Evolutionary conservation across 2,797 vertebrate genomes (phyloP).

Genomic region (Cygnus olor): DNA sequence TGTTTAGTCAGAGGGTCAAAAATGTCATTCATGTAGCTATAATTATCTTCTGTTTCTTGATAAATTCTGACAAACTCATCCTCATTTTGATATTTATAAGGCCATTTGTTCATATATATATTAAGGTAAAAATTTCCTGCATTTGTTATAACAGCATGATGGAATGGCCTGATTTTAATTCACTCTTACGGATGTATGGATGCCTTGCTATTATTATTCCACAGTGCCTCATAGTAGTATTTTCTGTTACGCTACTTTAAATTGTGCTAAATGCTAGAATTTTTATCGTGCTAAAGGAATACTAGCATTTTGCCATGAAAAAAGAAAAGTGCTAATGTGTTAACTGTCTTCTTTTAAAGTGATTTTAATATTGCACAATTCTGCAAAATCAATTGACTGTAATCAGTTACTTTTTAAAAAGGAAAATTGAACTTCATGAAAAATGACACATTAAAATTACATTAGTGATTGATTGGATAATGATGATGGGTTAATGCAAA

Average conservation of each 20-base stretch:
- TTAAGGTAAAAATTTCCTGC: not conserved
- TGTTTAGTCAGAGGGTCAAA: not conserved
- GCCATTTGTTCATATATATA: not conserved
- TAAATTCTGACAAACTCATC: not conserved
- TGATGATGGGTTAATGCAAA: conserved; percentile 68
- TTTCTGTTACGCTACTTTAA: not conserved
- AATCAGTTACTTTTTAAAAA: conserved; percentile 54
- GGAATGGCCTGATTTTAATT: not conserved
- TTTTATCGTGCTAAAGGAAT: conserved; percentile 13
- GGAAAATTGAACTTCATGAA: conserved; percentile 64
- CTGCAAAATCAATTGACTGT: conserved; percentile 55
- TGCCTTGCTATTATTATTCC: not conserved
- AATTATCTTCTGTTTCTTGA: not conserved
- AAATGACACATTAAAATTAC: conserved; percentile 58
- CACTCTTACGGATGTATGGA: not conserved
- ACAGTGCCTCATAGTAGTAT: not conserved
- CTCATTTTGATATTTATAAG: not conserved
- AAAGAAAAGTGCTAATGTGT: conserved; percentile 56
- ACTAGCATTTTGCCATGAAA: not conserved
- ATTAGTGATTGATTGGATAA: conserved; percentile 73
- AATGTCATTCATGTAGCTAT: not conserved
- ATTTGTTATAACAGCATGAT: not conserved
- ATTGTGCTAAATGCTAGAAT: conserved; percentile 1
- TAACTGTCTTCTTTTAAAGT: conserved; percentile 67
- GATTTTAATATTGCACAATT: conserved; percentile 3